A percentile compares a stretch with the other conserved stretches of the same genome.
Evolutionary conservation across 2,113 vertebrate species (phyloP).

Genomic region (Vimba vimba): DNA sequence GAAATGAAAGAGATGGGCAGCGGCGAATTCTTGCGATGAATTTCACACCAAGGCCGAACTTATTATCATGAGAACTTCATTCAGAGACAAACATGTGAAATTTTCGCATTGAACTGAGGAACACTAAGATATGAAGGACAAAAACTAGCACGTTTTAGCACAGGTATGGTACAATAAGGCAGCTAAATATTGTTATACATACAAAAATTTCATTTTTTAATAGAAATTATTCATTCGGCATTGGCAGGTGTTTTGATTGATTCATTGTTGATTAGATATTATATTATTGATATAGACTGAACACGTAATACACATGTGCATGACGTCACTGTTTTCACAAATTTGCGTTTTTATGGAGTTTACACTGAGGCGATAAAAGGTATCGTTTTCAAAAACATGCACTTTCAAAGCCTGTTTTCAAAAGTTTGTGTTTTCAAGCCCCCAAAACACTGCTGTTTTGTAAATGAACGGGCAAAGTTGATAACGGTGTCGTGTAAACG

Average conservation of each 20-base stretch:
- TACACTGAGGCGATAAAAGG: too few relatives aligned
- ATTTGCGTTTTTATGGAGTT: too few relatives aligned
- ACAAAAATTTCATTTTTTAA: neutral
- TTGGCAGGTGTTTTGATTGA: neutral
- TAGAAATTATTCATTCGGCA: too few relatives aligned
- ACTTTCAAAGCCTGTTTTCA: too few relatives aligned
- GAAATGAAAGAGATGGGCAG: slow-evolving; percentile 56
- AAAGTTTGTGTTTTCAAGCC: too few relatives aligned
- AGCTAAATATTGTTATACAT: neutral
- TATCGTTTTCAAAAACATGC: too few relatives aligned
- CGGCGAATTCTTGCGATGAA: slow-evolving; percentile 45
- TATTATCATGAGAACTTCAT: slow-evolving; percentile 12
- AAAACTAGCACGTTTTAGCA: neutral
- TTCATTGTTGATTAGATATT: neutral
- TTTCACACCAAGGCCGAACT: slow-evolving; percentile 43
- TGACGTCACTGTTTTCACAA: too few relatives aligned
- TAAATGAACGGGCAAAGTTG: too few relatives aligned
- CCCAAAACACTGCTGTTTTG: too few relatives aligned
- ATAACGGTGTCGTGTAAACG: too few relatives aligned
- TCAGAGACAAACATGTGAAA: neutral
- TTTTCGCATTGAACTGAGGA: neutral
- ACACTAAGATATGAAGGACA: neutral
- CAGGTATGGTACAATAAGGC: neutral
- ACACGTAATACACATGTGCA: too few relatives aligned
- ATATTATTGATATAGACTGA: too few relatives aligned